A percentile compares a stretch with the other conserved stretches of the same genome.
These are phyloP conservation scores for Platyrinchus mystaceus DNA, from an alignment of 2,797 vertebrate genomes.

Conservation along the genomic window DNA sequence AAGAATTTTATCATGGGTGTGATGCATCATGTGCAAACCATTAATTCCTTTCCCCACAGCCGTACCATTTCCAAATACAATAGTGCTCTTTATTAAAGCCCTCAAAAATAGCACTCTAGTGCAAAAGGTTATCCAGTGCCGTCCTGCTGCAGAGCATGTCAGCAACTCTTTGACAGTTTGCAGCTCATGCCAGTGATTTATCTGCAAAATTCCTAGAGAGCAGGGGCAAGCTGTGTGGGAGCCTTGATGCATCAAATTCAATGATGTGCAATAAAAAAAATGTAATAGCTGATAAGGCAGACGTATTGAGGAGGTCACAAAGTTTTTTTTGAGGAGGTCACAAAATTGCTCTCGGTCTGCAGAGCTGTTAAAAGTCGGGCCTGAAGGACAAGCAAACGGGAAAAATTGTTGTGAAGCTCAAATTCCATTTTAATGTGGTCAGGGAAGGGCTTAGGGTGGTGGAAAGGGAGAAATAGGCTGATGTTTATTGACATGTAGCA, in stretches of 20 bases:
- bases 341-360: background rate
- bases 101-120: slow-evolving; percentile 4
- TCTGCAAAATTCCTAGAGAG: slow-evolving; percentile 44
- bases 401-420: background rate
- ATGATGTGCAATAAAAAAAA: background rate
- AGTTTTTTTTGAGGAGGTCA: background rate
- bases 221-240: background rate
- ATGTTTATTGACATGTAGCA: fast-evolving
- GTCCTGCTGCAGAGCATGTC: background rate
- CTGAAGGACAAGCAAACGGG: background rate
- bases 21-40: slow-evolving; percentile 27
- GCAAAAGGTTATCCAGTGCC: slow-evolving; percentile 20
- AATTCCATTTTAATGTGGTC: background rate
- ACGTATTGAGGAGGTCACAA: background rate
- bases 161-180: background rate
- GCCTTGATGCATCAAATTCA: background rate
- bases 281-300: background rate
- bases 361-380: background rate
- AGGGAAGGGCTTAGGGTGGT: background rate
- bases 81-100: background rate
- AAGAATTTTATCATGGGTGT: slow-evolving; percentile 25
- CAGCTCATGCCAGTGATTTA: background rate
- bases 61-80: slow-evolving; percentile 8
- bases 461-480: background rate
- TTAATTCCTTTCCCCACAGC: slow-evolving; percentile 13